These are phyloP conservation scores for Tineola bisselliella DNA, from an alignment of 2,888 invertebrate species.

Conservation along the genomic window DNA sequence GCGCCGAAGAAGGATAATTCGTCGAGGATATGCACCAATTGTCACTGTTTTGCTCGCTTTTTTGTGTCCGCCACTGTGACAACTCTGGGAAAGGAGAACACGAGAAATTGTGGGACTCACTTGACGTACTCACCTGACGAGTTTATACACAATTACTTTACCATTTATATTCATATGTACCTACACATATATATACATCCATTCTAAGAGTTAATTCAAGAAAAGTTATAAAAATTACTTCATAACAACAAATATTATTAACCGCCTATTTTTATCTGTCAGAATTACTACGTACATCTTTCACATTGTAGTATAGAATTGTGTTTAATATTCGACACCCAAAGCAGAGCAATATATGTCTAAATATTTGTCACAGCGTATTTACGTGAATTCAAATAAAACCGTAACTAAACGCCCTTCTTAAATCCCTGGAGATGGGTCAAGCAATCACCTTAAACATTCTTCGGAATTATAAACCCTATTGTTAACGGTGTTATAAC, in stretches of 20 bases:
- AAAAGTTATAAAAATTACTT: too few relatives aligned
- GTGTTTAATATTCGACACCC: conserved; percentile 55
- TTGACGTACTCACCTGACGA: neutral
- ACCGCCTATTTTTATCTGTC: too few relatives aligned
- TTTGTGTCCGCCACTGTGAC: conserved; percentile 38
- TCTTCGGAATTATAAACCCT: conserved; percentile 20
- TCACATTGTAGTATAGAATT: too few relatives aligned
- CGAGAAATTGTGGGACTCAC: conserved; percentile 9
- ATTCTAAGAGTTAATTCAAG: too few relatives aligned
- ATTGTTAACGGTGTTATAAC: conserved; percentile 23
- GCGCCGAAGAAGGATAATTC: conserved; percentile 65
- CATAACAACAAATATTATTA: too few relatives aligned
- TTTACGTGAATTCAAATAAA: conserved; percentile 60
- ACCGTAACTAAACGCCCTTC: conserved; percentile 57
- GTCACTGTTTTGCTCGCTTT: conserved; percentile 60
- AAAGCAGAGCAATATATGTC: conserved; percentile 50
- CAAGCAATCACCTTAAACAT: conserved; percentile 27
- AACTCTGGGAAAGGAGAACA: conserved; percentile 28
- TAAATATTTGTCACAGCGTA: conserved; percentile 63
- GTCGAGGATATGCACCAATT: conserved; percentile 66
- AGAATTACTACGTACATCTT: too few relatives aligned
- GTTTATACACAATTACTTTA: neutral
- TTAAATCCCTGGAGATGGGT: conserved; percentile 56
- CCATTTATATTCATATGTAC: too few relatives aligned
- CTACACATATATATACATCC: too few relatives aligned